Percentiles rank a stretch among this genome's conserved stretches.
Evolutionary conservation across 2,113 vertebrate genomes (phyloP).

Genomic region (Alouatta palliata): DNA sequence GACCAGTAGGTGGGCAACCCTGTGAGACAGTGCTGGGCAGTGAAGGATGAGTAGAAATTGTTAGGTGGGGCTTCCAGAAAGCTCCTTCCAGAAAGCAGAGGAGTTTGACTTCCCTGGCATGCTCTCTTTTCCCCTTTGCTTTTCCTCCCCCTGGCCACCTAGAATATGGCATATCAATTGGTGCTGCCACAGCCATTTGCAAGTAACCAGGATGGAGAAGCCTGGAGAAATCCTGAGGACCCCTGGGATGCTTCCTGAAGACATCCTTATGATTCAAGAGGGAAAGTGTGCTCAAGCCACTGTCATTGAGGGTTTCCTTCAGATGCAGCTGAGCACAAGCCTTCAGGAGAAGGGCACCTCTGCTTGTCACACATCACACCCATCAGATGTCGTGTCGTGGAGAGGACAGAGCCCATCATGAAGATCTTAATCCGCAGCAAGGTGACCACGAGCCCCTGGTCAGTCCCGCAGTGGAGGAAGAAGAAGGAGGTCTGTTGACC

Average conservation of each 20-base stretch:
- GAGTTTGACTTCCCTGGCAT: accelerated
- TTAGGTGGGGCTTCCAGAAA: neutral
- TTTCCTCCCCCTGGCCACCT: neutral
- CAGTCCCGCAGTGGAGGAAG: no score
- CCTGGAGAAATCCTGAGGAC: neutral
- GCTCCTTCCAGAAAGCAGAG: neutral
- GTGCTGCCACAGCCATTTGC: no score
- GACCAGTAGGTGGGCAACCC: no score
- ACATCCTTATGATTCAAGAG: no score
- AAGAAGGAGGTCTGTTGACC: accelerated
- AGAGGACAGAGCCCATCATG: accelerated
- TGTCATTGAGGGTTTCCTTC: neutral
- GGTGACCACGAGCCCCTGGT: no score
- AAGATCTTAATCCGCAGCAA: accelerated
- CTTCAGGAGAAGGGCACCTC: neutral
- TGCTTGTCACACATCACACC: neutral
- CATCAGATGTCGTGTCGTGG: no score
- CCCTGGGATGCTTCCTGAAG: neutral
- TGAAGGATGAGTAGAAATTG: neutral
- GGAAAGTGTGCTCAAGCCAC: neutral
- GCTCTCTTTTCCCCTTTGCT: neutral
- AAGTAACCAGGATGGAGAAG: neutral
- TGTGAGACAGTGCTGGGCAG: neutral
- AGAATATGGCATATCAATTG: accelerated
- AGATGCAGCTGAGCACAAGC: neutral